phyloP scores from a whole-genome alignment of 2,888 invertebrate species.

The Acronicta psi region DNA sequence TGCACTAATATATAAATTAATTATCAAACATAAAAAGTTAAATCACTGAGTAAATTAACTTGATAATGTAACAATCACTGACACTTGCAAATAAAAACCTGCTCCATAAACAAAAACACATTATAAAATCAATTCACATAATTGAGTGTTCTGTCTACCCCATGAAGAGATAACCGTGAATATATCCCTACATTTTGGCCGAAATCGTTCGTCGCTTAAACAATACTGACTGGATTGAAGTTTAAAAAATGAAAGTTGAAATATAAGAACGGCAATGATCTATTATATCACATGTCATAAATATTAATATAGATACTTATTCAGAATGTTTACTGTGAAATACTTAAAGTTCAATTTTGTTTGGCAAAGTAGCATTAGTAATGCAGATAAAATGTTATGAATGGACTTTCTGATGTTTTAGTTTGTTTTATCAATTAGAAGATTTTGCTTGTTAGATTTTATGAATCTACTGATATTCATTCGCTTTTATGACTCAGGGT shows the following conservation, averaged over 20 bases:
- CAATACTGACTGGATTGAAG: constrained; percentile 27
- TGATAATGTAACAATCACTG: neutral
- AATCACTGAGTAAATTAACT: neutral
- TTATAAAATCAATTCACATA: neutral
- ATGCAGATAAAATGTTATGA: constrained; percentile 27
- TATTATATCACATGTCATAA: constrained; percentile 42
- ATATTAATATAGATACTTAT: constrained; percentile 28
- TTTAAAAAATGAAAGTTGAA: constrained; percentile 52
- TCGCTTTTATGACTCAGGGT: too few species aligned
- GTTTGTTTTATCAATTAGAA: constrained; percentile 19
- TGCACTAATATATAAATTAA: neutral
- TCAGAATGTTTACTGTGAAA: neutral
- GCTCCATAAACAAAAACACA: too few species aligned
- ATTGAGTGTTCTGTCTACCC: constrained; percentile 5
- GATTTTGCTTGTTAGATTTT: neutral
- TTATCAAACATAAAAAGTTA: neutral
- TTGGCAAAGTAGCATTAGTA: constrained; percentile 9
- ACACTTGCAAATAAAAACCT: neutral
- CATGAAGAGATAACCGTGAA: constrained; percentile 10
- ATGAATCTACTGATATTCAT: too few species aligned
- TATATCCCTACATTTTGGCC: constrained; percentile 32
- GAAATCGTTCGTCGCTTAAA: constrained; percentile 20
- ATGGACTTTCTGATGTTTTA: constrained; percentile 41
- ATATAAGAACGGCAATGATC: constrained; percentile 48
- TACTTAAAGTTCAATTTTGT: constrained; percentile 28